These are phyloP conservation scores for Zingel zingel DNA, from an alignment of 2,113 vertebrate genomes.

Conservation along the genomic window DNA sequence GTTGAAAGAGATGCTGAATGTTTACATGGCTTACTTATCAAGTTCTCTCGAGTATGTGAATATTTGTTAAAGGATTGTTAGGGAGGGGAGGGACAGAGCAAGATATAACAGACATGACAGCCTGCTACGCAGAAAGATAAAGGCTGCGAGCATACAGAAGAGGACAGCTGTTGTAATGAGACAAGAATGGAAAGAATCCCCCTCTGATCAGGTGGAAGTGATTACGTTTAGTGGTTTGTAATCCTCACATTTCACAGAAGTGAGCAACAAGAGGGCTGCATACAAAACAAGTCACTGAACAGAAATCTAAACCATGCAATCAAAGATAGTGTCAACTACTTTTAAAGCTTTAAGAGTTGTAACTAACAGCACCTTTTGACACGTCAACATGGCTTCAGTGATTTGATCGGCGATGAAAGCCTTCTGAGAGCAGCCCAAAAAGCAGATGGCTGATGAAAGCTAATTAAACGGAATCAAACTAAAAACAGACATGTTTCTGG, in stretches of 20 bases:
- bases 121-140: neutral
- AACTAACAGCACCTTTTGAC: neutral
- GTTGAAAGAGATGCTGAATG: neutral
- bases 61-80: neutral
- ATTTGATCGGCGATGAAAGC: neutral
- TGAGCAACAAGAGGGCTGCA: neutral
- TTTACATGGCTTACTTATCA: slow-evolving; percentile 1
- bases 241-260: neutral
- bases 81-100: neutral
- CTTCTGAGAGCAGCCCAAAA: neutral
- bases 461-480: neutral
- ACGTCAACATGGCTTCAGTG: neutral
- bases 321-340: neutral
- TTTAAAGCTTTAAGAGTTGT: neutral
- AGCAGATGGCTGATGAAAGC: neutral
- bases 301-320: neutral
- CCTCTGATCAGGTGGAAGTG: neutral
- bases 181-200: slow-evolving; percentile 1
- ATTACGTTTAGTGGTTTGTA: neutral
- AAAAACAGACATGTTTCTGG: neutral
- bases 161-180: neutral
- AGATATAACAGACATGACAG: neutral
- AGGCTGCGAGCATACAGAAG: neutral
- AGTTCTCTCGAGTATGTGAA: neutral
- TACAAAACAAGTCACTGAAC: neutral